Evolutionary conservation across 2,888 invertebrate genomes (phyloP).

Genomic region (Callosobruchus maculatus): DNA sequence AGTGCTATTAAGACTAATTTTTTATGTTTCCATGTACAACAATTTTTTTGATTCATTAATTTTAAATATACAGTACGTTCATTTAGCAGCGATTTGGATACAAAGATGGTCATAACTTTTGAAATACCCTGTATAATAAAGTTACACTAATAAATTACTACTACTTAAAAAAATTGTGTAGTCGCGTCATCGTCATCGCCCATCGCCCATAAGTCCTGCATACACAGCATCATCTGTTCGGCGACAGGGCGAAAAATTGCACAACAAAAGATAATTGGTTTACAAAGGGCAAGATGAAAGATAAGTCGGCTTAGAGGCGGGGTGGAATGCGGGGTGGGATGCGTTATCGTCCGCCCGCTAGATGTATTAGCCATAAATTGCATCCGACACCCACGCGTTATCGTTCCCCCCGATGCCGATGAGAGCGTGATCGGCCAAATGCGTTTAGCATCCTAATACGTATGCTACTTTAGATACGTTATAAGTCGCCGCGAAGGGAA

Average conservation of each 20-base stretch:
- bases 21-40: no score
- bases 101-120: no score
- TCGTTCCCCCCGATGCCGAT: neutral
- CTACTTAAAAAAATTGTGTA: no score
- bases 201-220: neutral
- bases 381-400: constrained; percentile 27
- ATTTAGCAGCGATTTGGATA: no score
- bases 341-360: constrained; percentile 13
- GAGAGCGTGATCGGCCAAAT: neutral
- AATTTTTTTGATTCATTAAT: no score
- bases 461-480: neutral
- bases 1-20: no score
- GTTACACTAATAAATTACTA: no score
- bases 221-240: neutral
- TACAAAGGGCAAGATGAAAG: constrained; percentile 27
- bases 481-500: neutral
- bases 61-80: no score
- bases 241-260: constrained; percentile 2
- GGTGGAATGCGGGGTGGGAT: no score
- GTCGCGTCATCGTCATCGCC: no score
- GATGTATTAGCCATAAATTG: constrained; percentile 40
- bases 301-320: constrained; percentile 27
- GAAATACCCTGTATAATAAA: no score
- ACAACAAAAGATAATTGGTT: constrained; percentile 30
- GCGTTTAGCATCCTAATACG: constrained; percentile 1